Evolutionary conservation across 2,797 vertebrate genomes (phyloP).

Genomic region (Sus cebifrons): DNA sequence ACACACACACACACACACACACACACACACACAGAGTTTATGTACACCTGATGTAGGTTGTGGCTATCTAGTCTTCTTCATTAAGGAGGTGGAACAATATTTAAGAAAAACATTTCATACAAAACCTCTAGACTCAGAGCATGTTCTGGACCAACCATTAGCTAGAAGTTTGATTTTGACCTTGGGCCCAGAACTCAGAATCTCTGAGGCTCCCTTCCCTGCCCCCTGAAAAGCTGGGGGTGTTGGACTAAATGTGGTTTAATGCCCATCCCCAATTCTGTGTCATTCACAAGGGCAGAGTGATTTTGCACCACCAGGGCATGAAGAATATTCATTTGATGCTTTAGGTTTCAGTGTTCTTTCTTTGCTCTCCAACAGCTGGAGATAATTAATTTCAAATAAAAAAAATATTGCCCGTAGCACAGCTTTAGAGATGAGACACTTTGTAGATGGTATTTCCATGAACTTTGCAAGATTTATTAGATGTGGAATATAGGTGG

Average conservation of each 20-base stretch:
- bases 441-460: constrained; percentile 57
- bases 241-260: not conserved
- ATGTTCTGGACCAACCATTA: not conserved
- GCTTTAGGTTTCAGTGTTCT: constrained; percentile 17
- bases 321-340: not conserved
- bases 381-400: constrained; percentile 79
- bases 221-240: not conserved
- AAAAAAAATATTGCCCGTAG: constrained; percentile 54
- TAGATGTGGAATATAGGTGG: constrained; percentile 39
- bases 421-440: constrained; percentile 60
- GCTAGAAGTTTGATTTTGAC: not conserved
- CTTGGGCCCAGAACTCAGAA: not conserved
- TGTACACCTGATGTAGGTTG: not conserved
- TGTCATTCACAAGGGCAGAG: constrained; percentile 20
- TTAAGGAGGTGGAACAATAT: not conserved
- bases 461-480: constrained; percentile 61
- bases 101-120: not conserved
- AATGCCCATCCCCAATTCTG: not conserved
- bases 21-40: not conserved
- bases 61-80: not conserved
- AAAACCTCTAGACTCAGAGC: not conserved
- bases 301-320: not conserved
- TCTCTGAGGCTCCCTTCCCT: not conserved
- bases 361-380: constrained; percentile 68
- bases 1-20: not conserved